phyloP scores from a whole-genome alignment of 2,888 invertebrate genomes.

The Melolontha melolontha region DNA sequence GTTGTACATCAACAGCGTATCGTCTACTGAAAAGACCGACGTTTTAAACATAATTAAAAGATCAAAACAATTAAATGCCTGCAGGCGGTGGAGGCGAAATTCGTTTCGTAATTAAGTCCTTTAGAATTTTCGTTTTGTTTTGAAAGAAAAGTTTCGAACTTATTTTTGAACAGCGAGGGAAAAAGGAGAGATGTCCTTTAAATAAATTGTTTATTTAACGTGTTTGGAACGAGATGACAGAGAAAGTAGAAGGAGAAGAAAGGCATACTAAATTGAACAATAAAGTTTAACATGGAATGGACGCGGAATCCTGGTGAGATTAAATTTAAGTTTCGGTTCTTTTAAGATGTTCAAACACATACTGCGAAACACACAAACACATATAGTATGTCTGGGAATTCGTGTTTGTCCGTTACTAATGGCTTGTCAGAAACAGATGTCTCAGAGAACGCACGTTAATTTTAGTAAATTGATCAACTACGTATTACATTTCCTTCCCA shows the following conservation, averaged over 20 bases:
- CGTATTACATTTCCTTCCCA: no score
- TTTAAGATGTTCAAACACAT: conserved; percentile 9
- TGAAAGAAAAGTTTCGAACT: conserved; percentile 16
- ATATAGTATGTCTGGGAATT: not conserved
- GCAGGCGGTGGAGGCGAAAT: conserved; percentile 7
- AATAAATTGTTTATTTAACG: conserved; percentile 31
- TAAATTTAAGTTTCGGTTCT: conserved; percentile 20
- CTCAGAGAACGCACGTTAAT: conserved; percentile 26
- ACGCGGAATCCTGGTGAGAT: not conserved
- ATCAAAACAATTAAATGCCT: conserved; percentile 25
- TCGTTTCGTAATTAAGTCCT: conserved; percentile 26
- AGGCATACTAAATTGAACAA: conserved; percentile 23
- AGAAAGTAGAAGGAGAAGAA: not conserved
- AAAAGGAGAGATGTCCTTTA: conserved; percentile 1
- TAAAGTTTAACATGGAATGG: conserved; percentile 22
- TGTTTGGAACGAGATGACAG: not conserved
- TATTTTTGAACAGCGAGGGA: conserved; percentile 8
- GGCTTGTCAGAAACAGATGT: conserved; percentile 32
- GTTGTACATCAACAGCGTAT: no score
- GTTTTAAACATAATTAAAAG: conserved; percentile 14
- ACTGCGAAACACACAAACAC: not conserved
- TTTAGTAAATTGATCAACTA: not conserved
- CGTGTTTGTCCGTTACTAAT: conserved; percentile 20
- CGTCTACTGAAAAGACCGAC: no score
- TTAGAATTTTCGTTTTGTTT: conserved; percentile 19